Base-by-base conservation (phyloP, 2,888 invertebrate species). In the Cephus pygmeus region DNA sequence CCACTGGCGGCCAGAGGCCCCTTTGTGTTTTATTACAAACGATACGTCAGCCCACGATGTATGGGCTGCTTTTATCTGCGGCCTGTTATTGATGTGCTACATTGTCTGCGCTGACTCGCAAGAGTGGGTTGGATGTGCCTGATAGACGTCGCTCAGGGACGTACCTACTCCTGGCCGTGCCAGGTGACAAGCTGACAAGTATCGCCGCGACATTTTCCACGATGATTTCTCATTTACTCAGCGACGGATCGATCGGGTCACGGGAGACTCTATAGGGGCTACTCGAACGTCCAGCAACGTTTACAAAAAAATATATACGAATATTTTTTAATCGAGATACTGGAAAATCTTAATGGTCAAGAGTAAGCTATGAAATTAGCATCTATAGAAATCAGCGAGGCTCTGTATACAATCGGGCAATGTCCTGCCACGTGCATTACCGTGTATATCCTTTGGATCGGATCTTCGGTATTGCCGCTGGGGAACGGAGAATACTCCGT, bases 1-100 rank as follows among this genome's bases (percentile, higher is more conserved):
- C 88, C 88, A 85, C 87, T 85, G 88, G 87, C 87, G 87, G 73
- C 79, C 76, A 87, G 86, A 86, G 83, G 85, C 86, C 87, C 89
- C 88, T 90, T 91, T 90, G 90, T 91, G 89, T 90, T 91, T 90
- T 90, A 91, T 91, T 91, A 90, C 90, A 90, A 91, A 90, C 90
- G 90, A 91, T 91, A 91, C 88, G 90, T 91, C 91, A 90, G 87
- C 86, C 80, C 83, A 87, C 85, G 90, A 89, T 88, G 87, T 90
- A 89, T 90, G 87, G 87, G 87, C 85, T 86, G 89, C 90, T 89
- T 91, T 89, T 89, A 90, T 90, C 88, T 87, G 87, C 85, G 87
- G 86, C 86, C 85, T 87, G 89, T 90, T 91, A 91, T 91, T 91
- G 91, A 91, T 90, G 90, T 88, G 89, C 87, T 89, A 90, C 91